phyloP scores from a whole-genome alignment of 2,888 invertebrate species.

The Macropis europaea region DNA sequence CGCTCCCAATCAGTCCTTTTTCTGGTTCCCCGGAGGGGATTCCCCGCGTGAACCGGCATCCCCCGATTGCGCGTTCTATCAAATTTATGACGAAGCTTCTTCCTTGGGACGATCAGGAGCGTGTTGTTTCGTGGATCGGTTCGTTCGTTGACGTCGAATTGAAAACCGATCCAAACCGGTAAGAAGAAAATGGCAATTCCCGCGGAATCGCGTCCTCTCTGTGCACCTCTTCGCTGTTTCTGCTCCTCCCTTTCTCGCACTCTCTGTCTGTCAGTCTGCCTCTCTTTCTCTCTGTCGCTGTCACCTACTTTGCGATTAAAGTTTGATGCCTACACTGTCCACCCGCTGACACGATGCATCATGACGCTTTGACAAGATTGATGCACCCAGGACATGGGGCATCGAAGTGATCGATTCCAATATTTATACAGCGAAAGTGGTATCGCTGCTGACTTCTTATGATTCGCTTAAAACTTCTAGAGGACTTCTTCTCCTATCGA shows the following conservation, averaged over 20 bases:
- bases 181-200: constrained; percentile 14
- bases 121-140: neutral
- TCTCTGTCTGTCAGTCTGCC: constrained; percentile 4
- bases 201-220: constrained; percentile 15
- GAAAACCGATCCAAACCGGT: neutral
- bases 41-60: too few relatives aligned
- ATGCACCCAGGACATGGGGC: neutral
- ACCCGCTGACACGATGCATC: constrained; percentile 41
- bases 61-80: too few relatives aligned
- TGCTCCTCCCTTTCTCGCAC: neutral
- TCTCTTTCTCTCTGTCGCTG: constrained; percentile 1
- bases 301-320: constrained; percentile 5
- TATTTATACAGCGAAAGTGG: neutral
- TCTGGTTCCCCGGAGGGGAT: too few relatives aligned
- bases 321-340: constrained; percentile 22
- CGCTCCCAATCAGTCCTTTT: too few relatives aligned
- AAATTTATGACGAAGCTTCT: too few relatives aligned
- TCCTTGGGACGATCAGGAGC: neutral
- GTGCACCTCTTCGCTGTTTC: constrained; percentile 1
- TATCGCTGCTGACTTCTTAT: neutral
- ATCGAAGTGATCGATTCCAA: neutral
- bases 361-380: constrained; percentile 21
- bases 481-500: neutral
- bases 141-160: neutral
- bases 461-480: neutral